A percentile compares a stretch with the other conserved stretches of the same genome.
phyloP scores from a whole-genome alignment of 1,140 invertebrate species.

The Dendroctonus valens region DNA sequence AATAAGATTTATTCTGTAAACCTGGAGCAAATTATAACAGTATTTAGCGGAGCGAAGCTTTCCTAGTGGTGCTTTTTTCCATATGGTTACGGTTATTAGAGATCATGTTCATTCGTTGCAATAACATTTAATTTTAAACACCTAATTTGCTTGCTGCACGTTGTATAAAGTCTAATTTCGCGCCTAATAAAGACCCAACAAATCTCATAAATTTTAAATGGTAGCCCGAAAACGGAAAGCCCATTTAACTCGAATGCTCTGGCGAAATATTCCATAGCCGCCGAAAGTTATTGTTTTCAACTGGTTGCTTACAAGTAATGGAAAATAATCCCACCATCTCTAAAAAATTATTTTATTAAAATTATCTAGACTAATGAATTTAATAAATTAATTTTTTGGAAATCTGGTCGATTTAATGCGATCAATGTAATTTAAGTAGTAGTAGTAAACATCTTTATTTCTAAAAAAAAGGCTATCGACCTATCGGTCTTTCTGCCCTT shows the following conservation, averaged over 20 bases:
- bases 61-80: not conserved
- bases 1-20: not conserved
- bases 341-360: too few relatives aligned
- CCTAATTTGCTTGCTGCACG: slow-evolving; percentile 15
- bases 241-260: slow-evolving; percentile 11
- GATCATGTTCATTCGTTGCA: slow-evolving; percentile 9
- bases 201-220: slow-evolving; percentile 24
- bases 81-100: slow-evolving; percentile 11
- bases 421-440: too few relatives aligned
- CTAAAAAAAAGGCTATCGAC: too few relatives aligned
- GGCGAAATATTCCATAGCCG: too few relatives aligned
- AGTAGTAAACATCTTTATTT: too few relatives aligned
- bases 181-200: slow-evolving; percentile 29
- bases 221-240: slow-evolving; percentile 15
- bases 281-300: too few relatives aligned
- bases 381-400: too few relatives aligned
- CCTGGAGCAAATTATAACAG: not conserved
- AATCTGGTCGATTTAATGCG: too few relatives aligned
- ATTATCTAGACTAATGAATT: too few relatives aligned
- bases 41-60: not conserved
- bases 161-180: slow-evolving; percentile 26
- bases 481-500: too few relatives aligned
- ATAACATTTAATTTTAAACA: slow-evolving; percentile 32
- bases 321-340: too few relatives aligned
- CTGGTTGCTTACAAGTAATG: too few relatives aligned